Base-by-base conservation (phyloP, 1,140 invertebrate genomes). In the Hermetia illucens region DNA sequence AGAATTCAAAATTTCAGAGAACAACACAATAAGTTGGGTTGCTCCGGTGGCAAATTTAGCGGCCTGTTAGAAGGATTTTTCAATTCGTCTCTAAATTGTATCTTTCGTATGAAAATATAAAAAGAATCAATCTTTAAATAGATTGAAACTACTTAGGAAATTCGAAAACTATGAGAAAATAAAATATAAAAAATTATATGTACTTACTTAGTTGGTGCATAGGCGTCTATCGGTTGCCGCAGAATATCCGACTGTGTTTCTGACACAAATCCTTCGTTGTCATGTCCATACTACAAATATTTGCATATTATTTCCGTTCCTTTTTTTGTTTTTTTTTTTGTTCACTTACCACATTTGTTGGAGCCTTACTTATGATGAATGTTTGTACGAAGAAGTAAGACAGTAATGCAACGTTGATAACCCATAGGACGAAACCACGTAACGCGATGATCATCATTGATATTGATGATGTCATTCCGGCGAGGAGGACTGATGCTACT, bases 371-470 rank as follows among this genome's bases (percentile, higher is more conserved):
- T 40, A 60, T 54, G 25, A 21, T 44, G 4, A 35, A 30, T 8
- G 50, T 55, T 10, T 43, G 41, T 19, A 44, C 27, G 3, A 53
- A 13, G 13, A 60, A 31, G 38, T 46, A 49, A 36, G 49, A 16
- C n/a, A 51, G 35, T 33, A 58, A 29, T 3, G 31, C 17, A 10
- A 58, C n/a, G 44, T 60, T 60, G 4, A 59, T 46, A 12, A 55
- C 18, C 54, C 53, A 58, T 30, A 60, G 24, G 13, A 58, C 21
- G 34, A 57, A 59, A 13, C 57, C 57, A 37, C 58, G 56, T 25
- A 59, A 52, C 3, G 56, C 46, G n/a, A 60, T 51, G 18, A 55
- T 45, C 54, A 59, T 53, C 56, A 60, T 57, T 5, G 53, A 36
- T 1, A 55, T 52, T 16, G 57, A 41, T 4, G 47, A 46, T 13